Conservation (phyloP, 2,113 vertebrate genomes). For the Pollachius pollachius region DNA sequence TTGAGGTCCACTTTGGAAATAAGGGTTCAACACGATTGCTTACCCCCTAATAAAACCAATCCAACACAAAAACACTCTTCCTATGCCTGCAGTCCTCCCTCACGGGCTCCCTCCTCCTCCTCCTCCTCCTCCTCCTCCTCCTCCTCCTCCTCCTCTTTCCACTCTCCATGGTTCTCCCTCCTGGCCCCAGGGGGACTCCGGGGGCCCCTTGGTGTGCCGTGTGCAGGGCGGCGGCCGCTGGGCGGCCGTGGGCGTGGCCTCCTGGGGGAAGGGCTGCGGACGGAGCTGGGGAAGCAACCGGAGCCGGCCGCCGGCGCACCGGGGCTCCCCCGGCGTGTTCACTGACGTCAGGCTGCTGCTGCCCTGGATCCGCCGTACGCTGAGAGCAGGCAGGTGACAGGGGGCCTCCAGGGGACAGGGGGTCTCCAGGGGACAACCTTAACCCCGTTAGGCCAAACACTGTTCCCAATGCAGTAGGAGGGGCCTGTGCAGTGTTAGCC, state of each 20-base stretch:
- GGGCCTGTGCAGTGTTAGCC: too few relatives aligned
- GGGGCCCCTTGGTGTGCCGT: conserved; percentile 80
- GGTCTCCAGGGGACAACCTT: too few relatives aligned
- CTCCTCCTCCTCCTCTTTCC: background rate
- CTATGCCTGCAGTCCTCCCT: too few relatives aligned
- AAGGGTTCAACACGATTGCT: too few relatives aligned
- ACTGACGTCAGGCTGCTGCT: conserved; percentile 78
- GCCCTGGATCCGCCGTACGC: conserved; percentile 76
- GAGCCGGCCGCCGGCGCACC: conserved; percentile 47
- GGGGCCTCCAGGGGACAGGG: too few relatives aligned
- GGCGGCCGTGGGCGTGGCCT: conserved; percentile 82
- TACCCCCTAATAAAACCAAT: too few relatives aligned
- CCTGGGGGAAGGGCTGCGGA: conserved; percentile 88
- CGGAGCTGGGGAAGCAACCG: conserved; percentile 78
- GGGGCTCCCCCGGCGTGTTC: conserved; percentile 85
- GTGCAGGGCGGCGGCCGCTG: conserved; percentile 68
- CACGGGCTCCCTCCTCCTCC: too few relatives aligned
- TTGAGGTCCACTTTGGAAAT: too few relatives aligned
- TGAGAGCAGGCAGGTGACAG: conserved; percentile 40
- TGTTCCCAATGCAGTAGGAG: too few relatives aligned
- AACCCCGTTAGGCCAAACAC: too few relatives aligned
- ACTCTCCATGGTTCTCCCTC: too few relatives aligned
- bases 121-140: background rate
- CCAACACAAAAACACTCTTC: too few relatives aligned
- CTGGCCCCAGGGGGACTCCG: conserved; percentile 81